phyloP scores from a whole-genome alignment of 2,113 vertebrate species.

The Sardina pilchardus region DNA sequence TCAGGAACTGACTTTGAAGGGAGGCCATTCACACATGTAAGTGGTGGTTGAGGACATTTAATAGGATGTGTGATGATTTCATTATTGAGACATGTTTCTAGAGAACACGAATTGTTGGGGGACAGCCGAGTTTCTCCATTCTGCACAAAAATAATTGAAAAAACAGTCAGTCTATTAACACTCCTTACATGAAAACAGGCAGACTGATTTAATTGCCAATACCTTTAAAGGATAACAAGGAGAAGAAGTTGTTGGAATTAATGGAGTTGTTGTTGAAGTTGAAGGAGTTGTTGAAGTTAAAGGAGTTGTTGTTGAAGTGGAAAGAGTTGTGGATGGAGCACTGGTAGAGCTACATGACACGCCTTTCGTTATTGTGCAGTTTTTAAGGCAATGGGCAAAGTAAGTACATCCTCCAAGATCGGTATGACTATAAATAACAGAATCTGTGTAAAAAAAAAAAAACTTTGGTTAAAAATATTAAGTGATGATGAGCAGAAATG shows the following conservation, averaged over 20 bases:
- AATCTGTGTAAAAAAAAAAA: conserved; percentile 57
- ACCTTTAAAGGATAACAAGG: conserved; percentile 33
- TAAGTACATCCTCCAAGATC: conserved; percentile 72
- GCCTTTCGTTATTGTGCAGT: conserved; percentile 42
- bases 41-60: conserved; percentile 53
- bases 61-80: conserved; percentile 45
- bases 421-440: conserved; percentile 64
- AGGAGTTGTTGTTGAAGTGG: not conserved
- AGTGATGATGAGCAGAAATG: not conserved
- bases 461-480: not conserved
- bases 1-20: conserved; percentile 68
- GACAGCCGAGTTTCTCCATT: conserved; percentile 69
- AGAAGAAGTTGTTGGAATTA: not conserved
- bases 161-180: not conserved
- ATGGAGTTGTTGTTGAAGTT: too few relatives aligned
- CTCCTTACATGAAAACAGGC: not conserved
- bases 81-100: conserved; percentile 69
- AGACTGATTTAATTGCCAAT: not conserved
- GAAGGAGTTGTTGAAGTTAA: too few relatives aligned
- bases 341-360: not conserved
- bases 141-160: conserved; percentile 54
- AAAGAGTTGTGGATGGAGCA: not conserved
- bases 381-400: conserved; percentile 62
- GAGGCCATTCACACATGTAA: conserved; percentile 77
- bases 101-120: conserved; percentile 66